Conservation (phyloP, 2,888 invertebrate genomes). For the Ommatoiulus sabulosus region DNA sequence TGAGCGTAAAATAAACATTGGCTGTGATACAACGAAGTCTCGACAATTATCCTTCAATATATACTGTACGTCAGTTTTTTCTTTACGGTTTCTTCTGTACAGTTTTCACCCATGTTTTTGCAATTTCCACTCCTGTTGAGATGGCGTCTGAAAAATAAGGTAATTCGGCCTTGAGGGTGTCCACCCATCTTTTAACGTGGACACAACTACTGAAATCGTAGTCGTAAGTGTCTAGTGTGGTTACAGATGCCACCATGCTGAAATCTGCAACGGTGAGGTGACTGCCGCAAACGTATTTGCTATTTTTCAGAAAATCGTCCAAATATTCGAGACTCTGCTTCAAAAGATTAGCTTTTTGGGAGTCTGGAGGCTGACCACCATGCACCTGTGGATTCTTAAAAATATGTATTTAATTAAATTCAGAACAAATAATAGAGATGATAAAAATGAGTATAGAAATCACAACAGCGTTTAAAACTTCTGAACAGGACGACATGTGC, state of each 20-base stretch:
- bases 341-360: constrained; percentile 64
- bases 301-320: constrained; percentile 63
- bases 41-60: too few relatives aligned
- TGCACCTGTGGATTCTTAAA: constrained; percentile 61
- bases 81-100: background rate
- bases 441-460: background rate
- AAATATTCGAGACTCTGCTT: constrained; percentile 64
- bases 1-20: too few relatives aligned
- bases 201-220: constrained; percentile 63
- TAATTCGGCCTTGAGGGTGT: constrained; percentile 62
- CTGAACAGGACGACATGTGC: too few relatives aligned
- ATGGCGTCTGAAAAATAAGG: constrained; percentile 64
- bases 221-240: constrained; percentile 64
- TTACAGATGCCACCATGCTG: constrained; percentile 65
- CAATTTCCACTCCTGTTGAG: constrained; percentile 61
- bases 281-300: constrained; percentile 65
- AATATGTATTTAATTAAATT: background rate
- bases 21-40: too few relatives aligned
- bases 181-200: constrained; percentile 62
- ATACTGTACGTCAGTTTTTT: background rate
- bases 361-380: constrained; percentile 62
- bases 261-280: constrained; percentile 66
- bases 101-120: constrained; percentile 57
- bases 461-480: background rate
- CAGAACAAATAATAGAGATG: background rate